These are phyloP conservation scores for Nyctibius bracteatus DNA, from an alignment of 2,113 vertebrate species.

Conservation along the genomic window DNA sequence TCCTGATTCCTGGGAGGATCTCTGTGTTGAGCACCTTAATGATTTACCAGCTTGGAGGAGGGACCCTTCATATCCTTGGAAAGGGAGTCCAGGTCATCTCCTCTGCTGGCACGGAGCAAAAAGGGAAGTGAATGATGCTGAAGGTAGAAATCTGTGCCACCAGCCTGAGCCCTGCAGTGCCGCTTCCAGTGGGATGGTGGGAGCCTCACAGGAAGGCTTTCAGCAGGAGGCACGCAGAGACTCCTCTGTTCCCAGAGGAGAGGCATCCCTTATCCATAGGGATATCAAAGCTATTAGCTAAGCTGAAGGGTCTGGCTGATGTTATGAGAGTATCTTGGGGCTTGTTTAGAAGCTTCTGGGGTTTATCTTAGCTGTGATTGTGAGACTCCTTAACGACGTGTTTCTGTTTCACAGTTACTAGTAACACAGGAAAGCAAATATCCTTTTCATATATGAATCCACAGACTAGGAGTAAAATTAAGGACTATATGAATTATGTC, in stretches of 20 bases:
- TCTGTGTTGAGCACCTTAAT: neutral
- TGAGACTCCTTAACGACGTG: neutral
- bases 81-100: neutral
- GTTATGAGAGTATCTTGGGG: neutral
- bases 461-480: neutral
- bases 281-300: neutral
- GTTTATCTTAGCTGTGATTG: neutral
- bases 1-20: neutral
- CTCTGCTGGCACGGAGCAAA: neutral
- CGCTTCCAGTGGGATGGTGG: neutral
- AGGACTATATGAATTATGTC: neutral
- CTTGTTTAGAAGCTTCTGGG: neutral
- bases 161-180: neutral
- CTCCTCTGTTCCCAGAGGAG: neutral
- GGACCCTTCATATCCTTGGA: neutral
- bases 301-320: neutral
- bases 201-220: neutral
- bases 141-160: neutral
- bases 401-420: neutral
- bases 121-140: neutral
- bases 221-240: neutral
- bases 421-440: neutral
- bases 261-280: neutral
- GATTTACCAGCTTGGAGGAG: neutral
- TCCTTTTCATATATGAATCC: neutral